Conservation (phyloP, 1,140 invertebrate genomes). For the Ericerus pela region DNA sequence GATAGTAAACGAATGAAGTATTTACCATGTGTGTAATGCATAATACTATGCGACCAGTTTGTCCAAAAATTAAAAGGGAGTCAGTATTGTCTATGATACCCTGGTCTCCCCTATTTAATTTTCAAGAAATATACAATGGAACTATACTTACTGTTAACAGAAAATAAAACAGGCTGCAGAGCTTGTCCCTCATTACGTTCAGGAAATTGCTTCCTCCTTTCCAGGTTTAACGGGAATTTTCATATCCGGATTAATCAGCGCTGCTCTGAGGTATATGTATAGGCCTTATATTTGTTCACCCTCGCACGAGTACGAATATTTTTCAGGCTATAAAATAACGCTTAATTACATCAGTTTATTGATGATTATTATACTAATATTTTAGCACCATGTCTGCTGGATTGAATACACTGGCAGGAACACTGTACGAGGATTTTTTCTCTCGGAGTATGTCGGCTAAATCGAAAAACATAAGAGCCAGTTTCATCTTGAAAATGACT, state of each 20-base stretch:
- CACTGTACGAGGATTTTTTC: slow-evolving; percentile 49
- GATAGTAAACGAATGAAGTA: neutral
- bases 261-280: slow-evolving; percentile 41
- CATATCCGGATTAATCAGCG: slow-evolving; percentile 50
- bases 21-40: neutral
- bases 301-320: neutral
- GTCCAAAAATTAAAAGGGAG: neutral
- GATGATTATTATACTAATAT: neutral
- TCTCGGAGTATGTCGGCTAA: slow-evolving; percentile 30
- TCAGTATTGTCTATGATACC: no score
- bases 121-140: neutral
- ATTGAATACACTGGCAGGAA: slow-evolving; percentile 47
- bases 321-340: neutral
- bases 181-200: slow-evolving; percentile 44
- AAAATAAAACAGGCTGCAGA: slow-evolving; percentile 35
- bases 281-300: neutral
- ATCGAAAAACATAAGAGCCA: slow-evolving; percentile 32
- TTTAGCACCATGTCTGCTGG: slow-evolving; percentile 46
- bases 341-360: neutral
- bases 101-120: neutral
- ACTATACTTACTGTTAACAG: slow-evolving; percentile 15
- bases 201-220: slow-evolving; percentile 40
- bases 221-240: slow-evolving; percentile 47
- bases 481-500: slow-evolving; percentile 39
- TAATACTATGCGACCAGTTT: neutral